Base-by-base conservation (phyloP, 2,113 vertebrate genomes). In the Apeltes quadracus region DNA sequence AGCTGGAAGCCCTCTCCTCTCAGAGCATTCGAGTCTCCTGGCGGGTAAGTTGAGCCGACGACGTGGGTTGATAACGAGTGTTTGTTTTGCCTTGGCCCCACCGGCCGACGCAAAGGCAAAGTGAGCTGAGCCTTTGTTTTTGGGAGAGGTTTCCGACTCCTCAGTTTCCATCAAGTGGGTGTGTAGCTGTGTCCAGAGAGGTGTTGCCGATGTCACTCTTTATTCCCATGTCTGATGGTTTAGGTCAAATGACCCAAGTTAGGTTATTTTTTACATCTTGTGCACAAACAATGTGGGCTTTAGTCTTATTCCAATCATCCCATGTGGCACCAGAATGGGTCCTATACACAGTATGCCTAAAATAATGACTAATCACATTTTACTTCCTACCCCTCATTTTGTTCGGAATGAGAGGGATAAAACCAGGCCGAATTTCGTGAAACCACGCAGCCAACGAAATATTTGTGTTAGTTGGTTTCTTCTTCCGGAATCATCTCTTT, bases 21-120 rank as follows among this genome's bases (percentile, higher is more conserved):
- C 98, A 99, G 88, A 98, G 96, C 91, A 98, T 99, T 91, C 92
- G 95, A 88, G 96, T 99, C 75, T 94, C 95, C 7, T 99, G 98
- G 98, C 96, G 98, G 95, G 98, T 99, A 94, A 87, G 94, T 62
- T 43, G 10, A 20, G 69, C 41, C 20, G 0, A 59, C 51, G 5
- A 23, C 23, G 46, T 25, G 39, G 56, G 50, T 62, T 63, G 1
- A 69, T 48, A 25, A 10, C 32, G 44, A 46, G 16, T 56, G 13
- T 34, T 1, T 69, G 54, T 70, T 14, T 38, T 32, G 29, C 29
- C 29, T 32, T 32, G 3, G 29, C 29, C 29, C 29, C 29, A 32
- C 3, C 29, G 29, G 29, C 29, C 29, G n/a, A n/a, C n/a, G n/a
- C n/a, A n/a, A n/a, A n/a, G n/a, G n/a, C n/a, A n/a, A n/a, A n/a